These are phyloP conservation scores for Leptopilina clavipes DNA, from an alignment of 1,140 invertebrate genomes.

Conservation along the genomic window DNA sequence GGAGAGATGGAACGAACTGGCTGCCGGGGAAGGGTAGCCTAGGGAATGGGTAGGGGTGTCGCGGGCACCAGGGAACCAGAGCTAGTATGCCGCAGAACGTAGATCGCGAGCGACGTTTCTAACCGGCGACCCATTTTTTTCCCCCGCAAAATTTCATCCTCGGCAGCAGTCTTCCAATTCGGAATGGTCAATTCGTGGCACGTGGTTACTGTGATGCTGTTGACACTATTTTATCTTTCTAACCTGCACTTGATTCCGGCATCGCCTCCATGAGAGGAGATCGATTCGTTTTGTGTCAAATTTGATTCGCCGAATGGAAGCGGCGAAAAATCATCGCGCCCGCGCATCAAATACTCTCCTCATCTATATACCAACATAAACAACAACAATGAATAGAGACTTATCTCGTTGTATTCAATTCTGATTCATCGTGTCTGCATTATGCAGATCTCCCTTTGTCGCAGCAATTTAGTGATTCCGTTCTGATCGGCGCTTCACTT, in stretches of 20 bases:
- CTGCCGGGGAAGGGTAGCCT: slow-evolving; percentile 38
- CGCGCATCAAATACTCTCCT: slow-evolving; percentile 40
- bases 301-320: slow-evolving; percentile 20
- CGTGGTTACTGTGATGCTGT: slow-evolving; percentile 19
- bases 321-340: slow-evolving; percentile 42
- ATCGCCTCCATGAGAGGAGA: neutral
- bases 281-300: slow-evolving; percentile 5
- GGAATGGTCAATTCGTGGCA: slow-evolving; percentile 32
- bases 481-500: slow-evolving; percentile 13
- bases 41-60: slow-evolving; percentile 49
- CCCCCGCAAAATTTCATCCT: too few relatives aligned
- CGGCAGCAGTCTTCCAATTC: slow-evolving; percentile 17
- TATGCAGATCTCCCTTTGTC: slow-evolving; percentile 31
- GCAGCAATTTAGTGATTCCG: slow-evolving; percentile 27
- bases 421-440: slow-evolving; percentile 21
- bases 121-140: slow-evolving; percentile 37
- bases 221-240: slow-evolving; percentile 9
- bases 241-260: slow-evolving; percentile 4
- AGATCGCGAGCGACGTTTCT: slow-evolving; percentile 67
- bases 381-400: slow-evolving; percentile 50
- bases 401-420: slow-evolving; percentile 36
- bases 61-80: slow-evolving; percentile 61
- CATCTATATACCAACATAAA: slow-evolving; percentile 54
- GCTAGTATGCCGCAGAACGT: slow-evolving; percentile 71
- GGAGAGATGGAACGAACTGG: slow-evolving; percentile 39